Percentiles rank a stretch among this genome's conserved stretches.
Evolutionary conservation across 2,797 vertebrate genomes (phyloP).

Genomic region (Amniataba percoides): DNA sequence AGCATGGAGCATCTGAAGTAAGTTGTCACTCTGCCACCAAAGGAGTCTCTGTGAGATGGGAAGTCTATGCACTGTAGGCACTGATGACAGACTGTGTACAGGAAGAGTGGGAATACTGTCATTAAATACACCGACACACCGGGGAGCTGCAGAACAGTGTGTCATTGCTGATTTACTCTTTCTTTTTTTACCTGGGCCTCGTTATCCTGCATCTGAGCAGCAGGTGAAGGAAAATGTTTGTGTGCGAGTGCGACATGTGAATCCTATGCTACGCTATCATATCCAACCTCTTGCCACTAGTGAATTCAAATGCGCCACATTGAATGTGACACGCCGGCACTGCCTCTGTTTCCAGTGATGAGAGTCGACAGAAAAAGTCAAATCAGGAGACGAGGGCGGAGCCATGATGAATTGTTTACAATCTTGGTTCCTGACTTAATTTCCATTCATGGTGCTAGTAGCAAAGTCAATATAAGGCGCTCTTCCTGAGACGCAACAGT

Average conservation of each 20-base stretch:
- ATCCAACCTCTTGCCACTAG: constrained; percentile 20
- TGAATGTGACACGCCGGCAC: constrained; percentile 24
- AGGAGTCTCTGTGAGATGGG: constrained; percentile 66
- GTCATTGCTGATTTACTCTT: constrained; percentile 72
- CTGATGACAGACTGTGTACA: constrained; percentile 78
- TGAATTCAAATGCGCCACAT: constrained; percentile 29
- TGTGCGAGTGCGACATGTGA: constrained; percentile 20
- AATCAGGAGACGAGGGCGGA: constrained; percentile 20
- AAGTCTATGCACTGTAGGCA: constrained; percentile 69
- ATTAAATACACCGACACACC: constrained; percentile 77
- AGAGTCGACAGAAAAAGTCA: constrained; percentile 28
- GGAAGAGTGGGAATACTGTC: constrained; percentile 76
- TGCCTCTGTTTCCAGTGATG: constrained; percentile 28
- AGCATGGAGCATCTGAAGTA: constrained; percentile 76
- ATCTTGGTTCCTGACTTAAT: constrained; percentile 52
- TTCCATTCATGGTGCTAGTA: constrained; percentile 42
- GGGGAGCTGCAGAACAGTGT: constrained; percentile 70
- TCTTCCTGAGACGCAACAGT: constrained; percentile 47
- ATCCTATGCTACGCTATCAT: constrained; percentile 29
- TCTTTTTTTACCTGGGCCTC: constrained; percentile 60
- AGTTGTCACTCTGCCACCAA: constrained; percentile 79
- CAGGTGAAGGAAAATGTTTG: constrained; percentile 60
- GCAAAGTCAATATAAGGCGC: constrained; percentile 52
- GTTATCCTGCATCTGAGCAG: constrained; percentile 68
- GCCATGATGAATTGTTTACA: constrained; percentile 38